Evolutionary conservation across 2,797 vertebrate species (phyloP).

Genomic region (Coccyzus lansbergi): DNA sequence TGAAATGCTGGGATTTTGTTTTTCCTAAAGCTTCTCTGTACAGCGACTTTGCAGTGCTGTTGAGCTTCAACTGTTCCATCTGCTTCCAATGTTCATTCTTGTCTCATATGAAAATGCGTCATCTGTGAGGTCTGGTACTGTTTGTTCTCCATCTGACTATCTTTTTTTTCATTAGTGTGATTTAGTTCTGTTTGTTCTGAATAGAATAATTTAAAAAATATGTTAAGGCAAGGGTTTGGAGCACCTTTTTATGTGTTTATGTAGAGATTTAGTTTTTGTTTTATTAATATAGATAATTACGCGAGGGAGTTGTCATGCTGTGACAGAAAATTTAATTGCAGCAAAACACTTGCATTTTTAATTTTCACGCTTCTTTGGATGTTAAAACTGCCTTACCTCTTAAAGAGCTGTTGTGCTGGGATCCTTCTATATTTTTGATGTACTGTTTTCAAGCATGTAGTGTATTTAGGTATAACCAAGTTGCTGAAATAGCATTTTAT

Average conservation of each 20-base stretch:
- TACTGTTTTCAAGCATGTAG: background rate
- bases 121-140: conserved; percentile 17
- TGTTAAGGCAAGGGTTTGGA: background rate
- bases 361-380: background rate
- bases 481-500: background rate
- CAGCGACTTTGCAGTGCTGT: background rate
- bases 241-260: background rate
- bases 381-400: background rate
- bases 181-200: background rate
- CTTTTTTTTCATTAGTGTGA: background rate
- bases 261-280: background rate
- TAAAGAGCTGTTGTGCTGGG: background rate
- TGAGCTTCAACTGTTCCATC: conserved; percentile 19
- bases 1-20: background rate
- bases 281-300: background rate
- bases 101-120: conserved; percentile 2
- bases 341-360: background rate
- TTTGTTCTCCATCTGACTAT: conserved; percentile 6
- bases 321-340: background rate
- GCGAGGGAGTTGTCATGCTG: background rate
- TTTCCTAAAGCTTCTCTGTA: background rate
- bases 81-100: conserved; percentile 23
- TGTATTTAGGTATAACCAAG: background rate
- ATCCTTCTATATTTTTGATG: background rate
- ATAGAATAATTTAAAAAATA: background rate